Evolutionary conservation across 35 echinoderm and acorn worm genomes (phyloP).

Genomic region (Lytechinus pictus): DNA sequence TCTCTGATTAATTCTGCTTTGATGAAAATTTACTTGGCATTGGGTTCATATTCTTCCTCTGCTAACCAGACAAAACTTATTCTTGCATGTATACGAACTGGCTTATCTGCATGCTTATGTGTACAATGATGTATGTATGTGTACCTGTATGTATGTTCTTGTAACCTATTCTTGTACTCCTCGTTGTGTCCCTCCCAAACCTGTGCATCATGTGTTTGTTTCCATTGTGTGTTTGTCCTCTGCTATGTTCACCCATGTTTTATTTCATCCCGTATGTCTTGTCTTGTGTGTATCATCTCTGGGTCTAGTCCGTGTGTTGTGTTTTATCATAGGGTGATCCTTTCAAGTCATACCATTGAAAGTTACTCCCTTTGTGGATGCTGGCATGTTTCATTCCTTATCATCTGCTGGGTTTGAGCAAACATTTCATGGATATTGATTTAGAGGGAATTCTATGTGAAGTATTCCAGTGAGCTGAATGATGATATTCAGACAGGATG

Average conservation of each 20-base stretch:
- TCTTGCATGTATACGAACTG: background rate
- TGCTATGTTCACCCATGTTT: background rate
- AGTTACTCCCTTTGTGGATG: background rate
- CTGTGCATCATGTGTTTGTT: background rate
- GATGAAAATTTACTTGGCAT: too few relatives aligned
- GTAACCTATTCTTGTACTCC: background rate
- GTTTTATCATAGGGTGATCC: background rate
- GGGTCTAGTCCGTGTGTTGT: background rate
- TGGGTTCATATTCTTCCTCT: too few relatives aligned
- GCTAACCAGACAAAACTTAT: too few relatives aligned
- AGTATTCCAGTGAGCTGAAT: too few relatives aligned
- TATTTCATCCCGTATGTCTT: background rate
- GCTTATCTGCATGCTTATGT: background rate
- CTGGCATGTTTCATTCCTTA: background rate
- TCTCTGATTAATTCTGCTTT: too few relatives aligned
- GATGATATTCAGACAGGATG: too few relatives aligned
- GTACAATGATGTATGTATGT: background rate
- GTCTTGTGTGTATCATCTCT: background rate
- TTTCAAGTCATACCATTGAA: background rate
- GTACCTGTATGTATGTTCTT: background rate
- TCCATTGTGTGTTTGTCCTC: background rate
- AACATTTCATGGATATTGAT: too few relatives aligned
- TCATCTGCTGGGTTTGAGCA: too few relatives aligned
- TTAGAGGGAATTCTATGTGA: too few relatives aligned
- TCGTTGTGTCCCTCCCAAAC: background rate